These are phyloP conservation scores for Entomyzon cyanotis DNA, from an alignment of 2,113 vertebrate species.

Conservation along the genomic window DNA sequence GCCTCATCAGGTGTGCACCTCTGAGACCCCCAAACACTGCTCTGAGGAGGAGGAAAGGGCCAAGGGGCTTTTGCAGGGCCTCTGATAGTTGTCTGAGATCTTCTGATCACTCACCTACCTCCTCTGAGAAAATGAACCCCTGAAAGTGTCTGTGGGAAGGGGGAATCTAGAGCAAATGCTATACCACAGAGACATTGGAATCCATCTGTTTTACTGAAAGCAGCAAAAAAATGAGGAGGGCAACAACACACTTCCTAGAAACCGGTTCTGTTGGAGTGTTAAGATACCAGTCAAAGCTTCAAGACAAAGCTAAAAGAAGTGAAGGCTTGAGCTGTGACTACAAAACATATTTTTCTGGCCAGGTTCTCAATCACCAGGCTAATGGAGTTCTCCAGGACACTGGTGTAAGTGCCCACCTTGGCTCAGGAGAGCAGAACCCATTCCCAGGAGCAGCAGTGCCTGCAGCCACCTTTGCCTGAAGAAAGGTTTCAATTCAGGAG, in stretches of 20 bases:
- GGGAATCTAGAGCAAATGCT: constrained; percentile 25
- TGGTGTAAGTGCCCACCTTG: neutral
- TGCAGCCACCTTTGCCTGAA: neutral
- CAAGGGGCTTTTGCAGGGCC: neutral
- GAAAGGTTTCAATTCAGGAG: neutral
- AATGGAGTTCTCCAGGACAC: neutral
- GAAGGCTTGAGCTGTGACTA: neutral
- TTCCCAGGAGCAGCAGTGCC: neutral
- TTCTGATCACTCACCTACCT: neutral
- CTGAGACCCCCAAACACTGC: neutral
- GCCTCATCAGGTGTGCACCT: neutral
- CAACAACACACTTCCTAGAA: neutral
- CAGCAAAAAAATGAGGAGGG: neutral
- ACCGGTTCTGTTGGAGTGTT: neutral
- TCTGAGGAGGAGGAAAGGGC: neutral
- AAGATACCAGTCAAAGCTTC: neutral
- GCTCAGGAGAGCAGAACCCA: accelerated
- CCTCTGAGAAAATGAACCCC: neutral
- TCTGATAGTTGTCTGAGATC: neutral
- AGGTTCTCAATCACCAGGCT: neutral
- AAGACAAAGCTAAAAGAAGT: neutral
- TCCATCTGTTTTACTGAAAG: constrained; percentile 23
- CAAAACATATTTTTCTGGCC: neutral
- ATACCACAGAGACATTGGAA: neutral
- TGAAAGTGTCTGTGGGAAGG: neutral